Conservation (phyloP, 2,113 vertebrate species). For the Carettochelys insculpta region DNA sequence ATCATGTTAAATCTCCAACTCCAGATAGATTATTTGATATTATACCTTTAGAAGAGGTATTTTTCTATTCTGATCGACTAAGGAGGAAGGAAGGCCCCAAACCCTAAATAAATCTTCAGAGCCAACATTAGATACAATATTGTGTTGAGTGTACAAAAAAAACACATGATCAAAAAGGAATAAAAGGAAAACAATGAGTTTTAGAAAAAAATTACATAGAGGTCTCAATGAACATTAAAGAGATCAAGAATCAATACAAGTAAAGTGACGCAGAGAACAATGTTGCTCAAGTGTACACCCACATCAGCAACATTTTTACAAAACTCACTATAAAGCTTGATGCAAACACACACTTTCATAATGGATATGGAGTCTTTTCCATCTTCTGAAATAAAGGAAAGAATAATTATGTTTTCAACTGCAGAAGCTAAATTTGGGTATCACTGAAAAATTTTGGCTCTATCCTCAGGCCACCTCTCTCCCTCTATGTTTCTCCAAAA, state of each 20-base stretch:
- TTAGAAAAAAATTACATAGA: background rate
- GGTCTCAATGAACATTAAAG: background rate
- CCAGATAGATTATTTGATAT: background rate
- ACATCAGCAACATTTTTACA: background rate
- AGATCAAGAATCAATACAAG: background rate
- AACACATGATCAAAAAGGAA: background rate
- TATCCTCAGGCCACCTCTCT: background rate
- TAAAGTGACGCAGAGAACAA: background rate
- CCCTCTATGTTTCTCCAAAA: accelerated
- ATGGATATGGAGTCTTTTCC: background rate
- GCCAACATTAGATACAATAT: background rate
- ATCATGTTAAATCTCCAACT: background rate
- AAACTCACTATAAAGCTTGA: background rate
- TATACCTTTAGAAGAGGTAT: background rate
- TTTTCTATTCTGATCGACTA: background rate
- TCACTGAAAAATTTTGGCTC: background rate
- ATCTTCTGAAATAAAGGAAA: background rate
- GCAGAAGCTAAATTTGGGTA: background rate
- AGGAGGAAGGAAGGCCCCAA: background rate
- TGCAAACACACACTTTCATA: background rate
- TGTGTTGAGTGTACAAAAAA: background rate
- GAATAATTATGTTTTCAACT: accelerated
- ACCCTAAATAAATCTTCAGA: background rate
- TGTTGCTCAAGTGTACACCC: background rate
- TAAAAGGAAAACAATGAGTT: background rate